A percentile compares a stretch with the other conserved stretches of the same genome.
Evolutionary conservation across 2,797 vertebrate genomes (phyloP).

Genomic region (Erethizon dorsatum): DNA sequence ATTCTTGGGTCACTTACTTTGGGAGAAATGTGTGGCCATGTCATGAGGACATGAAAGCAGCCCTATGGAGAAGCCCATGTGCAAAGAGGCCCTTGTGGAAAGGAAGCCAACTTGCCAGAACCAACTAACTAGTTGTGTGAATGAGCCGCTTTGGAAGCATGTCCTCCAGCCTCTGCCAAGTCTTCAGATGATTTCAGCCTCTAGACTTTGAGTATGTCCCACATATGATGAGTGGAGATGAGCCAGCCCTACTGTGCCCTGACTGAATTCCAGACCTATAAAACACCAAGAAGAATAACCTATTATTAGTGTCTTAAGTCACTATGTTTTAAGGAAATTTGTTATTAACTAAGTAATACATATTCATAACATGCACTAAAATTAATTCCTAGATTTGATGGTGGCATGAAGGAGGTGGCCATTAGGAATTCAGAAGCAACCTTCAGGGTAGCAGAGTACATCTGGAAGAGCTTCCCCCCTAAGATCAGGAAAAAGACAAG

Average conservation of each 20-base stretch:
- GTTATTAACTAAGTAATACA: not conserved
- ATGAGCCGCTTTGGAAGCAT: not conserved
- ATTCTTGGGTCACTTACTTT: not conserved
- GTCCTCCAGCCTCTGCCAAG: not conserved
- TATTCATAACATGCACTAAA: not conserved
- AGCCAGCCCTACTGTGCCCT: not conserved
- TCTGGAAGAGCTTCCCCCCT: not conserved
- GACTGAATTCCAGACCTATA: not conserved
- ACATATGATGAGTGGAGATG: not conserved
- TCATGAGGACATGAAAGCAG: not conserved
- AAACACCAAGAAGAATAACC: not conserved
- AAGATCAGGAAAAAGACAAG: not conserved
- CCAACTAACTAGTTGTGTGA: not conserved
- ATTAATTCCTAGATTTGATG: not conserved
- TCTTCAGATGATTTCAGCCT: not conserved
- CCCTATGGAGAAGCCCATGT: not conserved
- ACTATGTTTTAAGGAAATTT: not conserved
- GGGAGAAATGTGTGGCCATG: not conserved
- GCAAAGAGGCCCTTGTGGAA: not conserved
- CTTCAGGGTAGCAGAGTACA: not conserved
- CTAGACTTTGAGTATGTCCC: not conserved
- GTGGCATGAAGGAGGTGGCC: not conserved
- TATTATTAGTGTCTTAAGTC: not conserved
- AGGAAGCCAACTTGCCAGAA: not conserved
- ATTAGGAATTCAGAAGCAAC: not conserved